Conservation (phyloP, 2,113 vertebrate species). For the Uria lomvia region DNA sequence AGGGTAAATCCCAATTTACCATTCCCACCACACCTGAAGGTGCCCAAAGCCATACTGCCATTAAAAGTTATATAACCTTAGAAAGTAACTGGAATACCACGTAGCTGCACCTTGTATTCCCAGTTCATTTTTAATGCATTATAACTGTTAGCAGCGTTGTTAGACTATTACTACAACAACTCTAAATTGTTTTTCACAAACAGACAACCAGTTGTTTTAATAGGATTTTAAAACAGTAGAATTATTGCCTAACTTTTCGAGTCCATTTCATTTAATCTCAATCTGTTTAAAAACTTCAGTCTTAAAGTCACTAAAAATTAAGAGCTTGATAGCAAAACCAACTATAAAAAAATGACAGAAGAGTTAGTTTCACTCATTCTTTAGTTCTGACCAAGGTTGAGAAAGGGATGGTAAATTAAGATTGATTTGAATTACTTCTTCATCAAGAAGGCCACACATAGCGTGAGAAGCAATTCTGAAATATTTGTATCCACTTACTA, state of each 20-base stretch:
- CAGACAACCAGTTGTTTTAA: background rate
- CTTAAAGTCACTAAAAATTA: background rate
- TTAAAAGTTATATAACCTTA: background rate
- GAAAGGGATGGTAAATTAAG: background rate
- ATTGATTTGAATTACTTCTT: background rate
- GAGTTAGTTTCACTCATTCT: background rate
- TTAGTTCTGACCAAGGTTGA: background rate
- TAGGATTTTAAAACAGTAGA: background rate
- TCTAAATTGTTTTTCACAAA: background rate
- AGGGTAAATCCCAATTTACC: background rate
- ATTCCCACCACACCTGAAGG: background rate
- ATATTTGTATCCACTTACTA: background rate
- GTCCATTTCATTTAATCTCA: background rate
- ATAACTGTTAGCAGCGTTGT: background rate
- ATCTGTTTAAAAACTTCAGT: background rate
- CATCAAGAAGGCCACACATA: background rate
- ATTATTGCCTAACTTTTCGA: background rate
- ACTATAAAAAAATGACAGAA: background rate
- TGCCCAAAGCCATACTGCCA: rapidly evolving
- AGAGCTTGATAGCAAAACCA: background rate
- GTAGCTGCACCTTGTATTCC: background rate
- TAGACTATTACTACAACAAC: background rate
- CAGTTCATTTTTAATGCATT: background rate
- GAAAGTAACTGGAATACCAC: background rate
- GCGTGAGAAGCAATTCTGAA: background rate